Conservation (phyloP, 2,113 vertebrate genomes). For the Malurus alboscapulatus region DNA sequence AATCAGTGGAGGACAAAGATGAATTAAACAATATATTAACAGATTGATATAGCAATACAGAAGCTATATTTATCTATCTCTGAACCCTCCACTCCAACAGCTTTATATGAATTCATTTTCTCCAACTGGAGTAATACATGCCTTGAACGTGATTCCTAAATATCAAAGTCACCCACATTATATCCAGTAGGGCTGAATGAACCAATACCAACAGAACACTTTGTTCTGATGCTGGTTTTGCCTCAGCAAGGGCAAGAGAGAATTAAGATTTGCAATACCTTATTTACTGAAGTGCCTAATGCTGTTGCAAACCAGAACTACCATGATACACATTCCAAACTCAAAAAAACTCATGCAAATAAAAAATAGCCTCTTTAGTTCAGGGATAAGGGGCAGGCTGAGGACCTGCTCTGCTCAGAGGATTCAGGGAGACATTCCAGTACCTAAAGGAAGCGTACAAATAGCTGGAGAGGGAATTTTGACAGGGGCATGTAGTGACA, state of each 20-base stretch:
- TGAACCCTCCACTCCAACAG: constrained; percentile 25
- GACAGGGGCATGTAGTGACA: not conserved
- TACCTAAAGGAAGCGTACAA: not conserved
- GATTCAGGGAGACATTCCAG: not conserved
- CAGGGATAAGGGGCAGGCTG: not conserved
- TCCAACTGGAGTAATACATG: constrained; percentile 22
- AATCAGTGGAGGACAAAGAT: constrained; percentile 63
- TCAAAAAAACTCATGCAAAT: not conserved
- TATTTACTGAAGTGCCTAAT: constrained; percentile 10
- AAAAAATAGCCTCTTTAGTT: not conserved
- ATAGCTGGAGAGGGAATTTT: not conserved
- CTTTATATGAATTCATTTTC: constrained; percentile 31
- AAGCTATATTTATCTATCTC: constrained; percentile 50
- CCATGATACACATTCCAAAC: not conserved
- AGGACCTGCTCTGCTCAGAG: not conserved
- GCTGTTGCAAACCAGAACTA: not conserved
- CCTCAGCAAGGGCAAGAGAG: not conserved
- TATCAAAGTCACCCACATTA: not conserved
- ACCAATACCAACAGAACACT: not conserved
- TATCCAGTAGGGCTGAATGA: not conserved
- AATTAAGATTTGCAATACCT: not conserved
- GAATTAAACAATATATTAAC: constrained; percentile 59
- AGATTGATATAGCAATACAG: constrained; percentile 24
- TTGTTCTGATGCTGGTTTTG: not conserved
- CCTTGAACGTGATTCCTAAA: constrained; percentile 22